Conservation (phyloP, 2,797 vertebrate genomes). For the Mus minutoides region DNA sequence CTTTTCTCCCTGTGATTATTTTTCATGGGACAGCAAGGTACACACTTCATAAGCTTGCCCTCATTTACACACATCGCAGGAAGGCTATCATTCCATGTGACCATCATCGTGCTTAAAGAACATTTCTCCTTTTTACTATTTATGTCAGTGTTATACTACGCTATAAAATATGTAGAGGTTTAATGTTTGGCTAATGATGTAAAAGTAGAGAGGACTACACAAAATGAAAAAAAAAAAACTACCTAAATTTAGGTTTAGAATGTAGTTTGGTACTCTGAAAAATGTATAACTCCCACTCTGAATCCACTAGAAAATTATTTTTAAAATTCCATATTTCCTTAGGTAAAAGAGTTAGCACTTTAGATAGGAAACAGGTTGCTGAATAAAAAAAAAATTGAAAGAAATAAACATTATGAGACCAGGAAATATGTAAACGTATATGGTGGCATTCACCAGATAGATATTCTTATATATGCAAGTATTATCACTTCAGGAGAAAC, state of each 20-base stretch:
- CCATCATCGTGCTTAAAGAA: neutral
- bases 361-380: neutral
- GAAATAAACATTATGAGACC: neutral
- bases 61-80: neutral
- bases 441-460: neutral
- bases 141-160: neutral
- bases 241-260: neutral
- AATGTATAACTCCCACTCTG: neutral
- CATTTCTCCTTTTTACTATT: neutral
- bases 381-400: neutral
- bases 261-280: neutral
- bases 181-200: neutral
- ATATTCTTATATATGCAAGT: neutral
- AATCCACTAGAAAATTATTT: neutral
- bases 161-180: neutral
- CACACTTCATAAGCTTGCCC: neutral
- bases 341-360: neutral
- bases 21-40: neutral
- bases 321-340: neutral
- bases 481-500: neutral
- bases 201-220: neutral
- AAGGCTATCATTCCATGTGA: neutral
- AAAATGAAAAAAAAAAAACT: neutral
- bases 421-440: neutral
- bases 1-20: conserved; percentile 32